Base-by-base conservation (phyloP, 2,113 vertebrate genomes). In the Melanocharis versteri region DNA sequence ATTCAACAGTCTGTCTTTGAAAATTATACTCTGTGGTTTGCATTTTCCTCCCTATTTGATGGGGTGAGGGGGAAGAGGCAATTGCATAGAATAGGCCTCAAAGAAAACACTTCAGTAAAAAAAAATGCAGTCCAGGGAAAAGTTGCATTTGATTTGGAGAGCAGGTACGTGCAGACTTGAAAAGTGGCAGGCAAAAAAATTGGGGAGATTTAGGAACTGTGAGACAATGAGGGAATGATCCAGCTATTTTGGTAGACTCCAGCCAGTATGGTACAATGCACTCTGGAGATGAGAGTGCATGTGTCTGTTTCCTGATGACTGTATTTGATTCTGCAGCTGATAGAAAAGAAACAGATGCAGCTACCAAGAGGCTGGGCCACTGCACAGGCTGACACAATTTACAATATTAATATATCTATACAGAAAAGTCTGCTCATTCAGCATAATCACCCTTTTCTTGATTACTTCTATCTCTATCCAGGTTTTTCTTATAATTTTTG, bases 271-370 rank as follows among this genome's bases (percentile, higher is more conserved):
- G 15, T 64, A 35, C 4, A 13, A 77, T 68, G 57, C 15, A 30
- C 33, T 86, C 39, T 60, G 57, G 28, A 82, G 69, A 85, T 65
- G 45, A 64, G 44, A 60, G 69, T 78, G 45, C 58, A 26, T 4
- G 6, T 11, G 7, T 61, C 71, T 79, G 50, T 48, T 90, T 81
- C 45, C 76, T 84, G 89, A 89, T 80, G 71, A 71, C 35, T 61
- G 12, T 51, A 73, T 94, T 94, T 89, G 77, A 84, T 89, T 87
- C 78, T 91, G 77, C 27, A 72, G 68, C 56, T 81, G 86, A 86
- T 7, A 83, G 68, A 86, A 89, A 78, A 90, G 58, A 88, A 94
- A 83, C 61, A 91, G 91, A 72, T 80, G 40, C 50, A 91, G 39
- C 56, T 37, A 66, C 27, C n/a, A 47, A 76, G 78, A 82, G 37